Conservation (phyloP, 2,888 invertebrate species). For the Spisula solida region DNA sequence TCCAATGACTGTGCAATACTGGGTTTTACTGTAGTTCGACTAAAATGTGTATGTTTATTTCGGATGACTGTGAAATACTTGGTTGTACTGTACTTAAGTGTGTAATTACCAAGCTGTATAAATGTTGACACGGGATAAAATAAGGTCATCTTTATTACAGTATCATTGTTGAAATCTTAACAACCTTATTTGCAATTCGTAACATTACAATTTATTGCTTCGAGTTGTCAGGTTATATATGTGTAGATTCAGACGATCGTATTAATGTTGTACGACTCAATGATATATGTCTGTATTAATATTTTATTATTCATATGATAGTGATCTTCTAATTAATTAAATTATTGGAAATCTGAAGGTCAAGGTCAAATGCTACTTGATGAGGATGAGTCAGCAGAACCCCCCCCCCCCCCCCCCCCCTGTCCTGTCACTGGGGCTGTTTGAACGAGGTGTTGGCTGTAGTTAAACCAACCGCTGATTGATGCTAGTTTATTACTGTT, state of each 20-base stretch:
- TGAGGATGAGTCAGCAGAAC: not conserved
- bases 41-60: not conserved
- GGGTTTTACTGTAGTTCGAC: not conserved
- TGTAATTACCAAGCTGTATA: not conserved
- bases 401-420: too few species aligned
- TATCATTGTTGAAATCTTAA: slow-evolving; percentile 4
- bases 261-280: not conserved
- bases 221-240: not conserved
- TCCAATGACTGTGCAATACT: not conserved
- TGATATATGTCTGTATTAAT: too few species aligned
- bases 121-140: slow-evolving; percentile 1
- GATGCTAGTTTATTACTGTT: not conserved
- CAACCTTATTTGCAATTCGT: slow-evolving; percentile 17
- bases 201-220: slow-evolving; percentile 3
- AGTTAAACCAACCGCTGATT: not conserved
- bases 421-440: not conserved
- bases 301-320: slow-evolving; percentile 6
- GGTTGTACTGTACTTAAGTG: not conserved
- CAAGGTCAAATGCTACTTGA: not conserved
- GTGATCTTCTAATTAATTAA: not conserved
- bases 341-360: not conserved
- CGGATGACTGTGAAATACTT: not conserved
- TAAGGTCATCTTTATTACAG: not conserved
- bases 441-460: not conserved
- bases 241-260: not conserved